Evolutionary conservation across 2,888 invertebrate species (phyloP), one percentile per base, ranked within the genome.

Genomic region (Tachystola acroxantha): DNA sequence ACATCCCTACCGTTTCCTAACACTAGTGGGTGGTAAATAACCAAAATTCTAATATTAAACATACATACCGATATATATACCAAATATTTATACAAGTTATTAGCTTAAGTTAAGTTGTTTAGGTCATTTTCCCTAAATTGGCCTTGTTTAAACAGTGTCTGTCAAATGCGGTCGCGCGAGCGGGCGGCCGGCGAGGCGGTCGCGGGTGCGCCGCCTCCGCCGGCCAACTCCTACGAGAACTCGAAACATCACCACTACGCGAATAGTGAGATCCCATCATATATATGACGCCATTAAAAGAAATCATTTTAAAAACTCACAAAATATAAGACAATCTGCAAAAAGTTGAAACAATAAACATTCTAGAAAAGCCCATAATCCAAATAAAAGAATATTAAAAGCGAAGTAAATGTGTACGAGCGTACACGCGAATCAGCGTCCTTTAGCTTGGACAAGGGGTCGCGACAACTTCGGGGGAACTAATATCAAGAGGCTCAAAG

Each of bases 61-160:
- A 85, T 86, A 86, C 82, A 86, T 86, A 86, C 79, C 75, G 73
- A 82, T 82, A 86, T 82, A 84, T 84, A 85, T 84, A 84, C 73
- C 77, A 80, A 80, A 84, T 85, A 86, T 85, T 84, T 84, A 85
- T 85, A 86, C 84, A 85, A 85, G 81, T 81, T 68, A 76, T 79
- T 84, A 84, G 84, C 86, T 85, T 86, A 85, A 85, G 85, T 84
- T 85, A 84, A 85, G 82, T 84, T 78, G 60, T 76, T 84, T 82
- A 85, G 81, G 82, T 81, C 61, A 75, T 68, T 79, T 70, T 76
- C 78, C 84, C 82, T 82, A 82, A 79, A 70, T 81, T 76, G 82
- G 84, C 81, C 78, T 75, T 78, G 80, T 76, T 74, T 66, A 70
- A n/a, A 73, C 72, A 67, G 58, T 65, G 79, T 80, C 81, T 82